Evolutionary conservation across 1,140 invertebrate genomes (phyloP), one percentile per base, ranked within the genome.

Genomic region (Zelostemma sp.): DNA sequence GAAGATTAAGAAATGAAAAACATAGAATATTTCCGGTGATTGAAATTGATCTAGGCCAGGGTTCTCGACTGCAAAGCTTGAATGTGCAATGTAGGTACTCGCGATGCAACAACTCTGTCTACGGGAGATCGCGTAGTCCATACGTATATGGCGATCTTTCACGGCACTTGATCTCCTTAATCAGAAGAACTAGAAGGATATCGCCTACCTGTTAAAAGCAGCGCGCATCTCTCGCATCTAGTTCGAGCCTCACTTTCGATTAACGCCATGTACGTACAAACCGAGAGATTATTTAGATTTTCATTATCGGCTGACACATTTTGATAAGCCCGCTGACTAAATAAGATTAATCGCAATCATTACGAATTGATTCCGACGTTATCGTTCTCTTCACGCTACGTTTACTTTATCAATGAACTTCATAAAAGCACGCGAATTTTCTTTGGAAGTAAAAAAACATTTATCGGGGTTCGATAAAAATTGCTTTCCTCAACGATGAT

Each of bases 21-120:
- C n/a, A n/a, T n/a, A n/a, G n/a, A n/a, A n/a, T n/a, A n/a, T n/a
- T n/a, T n/a, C n/a, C n/a, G n/a, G n/a, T n/a, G n/a, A n/a, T n/a
- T n/a, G n/a, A n/a, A n/a, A n/a, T n/a, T n/a, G 61, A 69, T 73
- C 71, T 73, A 73, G 71, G 71, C 66, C 71, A 73, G 71, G 71
- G 71, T 62, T 73, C 53, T 33, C 49, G 64, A 6, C 41, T 18
- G 15, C 1, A n/a, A n/a, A n/a, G n/a, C n/a, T n/a, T n/a, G 47
- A 56, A 46, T 17, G 67, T 56, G 60, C 47, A 14, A 41, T n/a
- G n/a, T n/a, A n/a, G n/a, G n/a, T 41, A 41, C 15, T 41, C 40
- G 15, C 14, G 14, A 38, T 5, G 11, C 5, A 31, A 11, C 11
- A 11, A 9, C 9, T 38, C 9, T 6, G 28, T 31, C 5, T 6